phyloP scores from a whole-genome alignment of 1,140 invertebrate genomes.

The Scaptomyza graminum region DNA sequence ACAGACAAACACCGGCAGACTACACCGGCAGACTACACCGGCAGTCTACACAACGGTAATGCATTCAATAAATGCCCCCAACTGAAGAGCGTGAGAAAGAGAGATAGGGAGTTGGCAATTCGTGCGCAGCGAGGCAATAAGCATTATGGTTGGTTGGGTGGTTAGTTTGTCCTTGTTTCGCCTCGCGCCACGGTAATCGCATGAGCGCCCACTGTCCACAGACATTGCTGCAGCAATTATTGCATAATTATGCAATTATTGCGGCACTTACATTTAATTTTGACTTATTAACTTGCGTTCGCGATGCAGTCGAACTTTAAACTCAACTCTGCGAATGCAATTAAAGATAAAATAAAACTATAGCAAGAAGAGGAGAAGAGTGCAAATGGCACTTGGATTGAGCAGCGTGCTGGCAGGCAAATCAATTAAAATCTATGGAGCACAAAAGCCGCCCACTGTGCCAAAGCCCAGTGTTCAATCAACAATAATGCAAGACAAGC shows the following conservation, averaged over 20 bases:
- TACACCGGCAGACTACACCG: not conserved
- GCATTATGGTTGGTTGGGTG: conserved; percentile 5
- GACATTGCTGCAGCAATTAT: conserved; percentile 64
- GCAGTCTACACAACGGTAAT: conserved; percentile 7
- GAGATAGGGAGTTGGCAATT: not conserved
- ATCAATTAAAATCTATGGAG: conserved; percentile 75
- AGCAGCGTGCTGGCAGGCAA: conserved; percentile 35
- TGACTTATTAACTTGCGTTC: conserved; percentile 68
- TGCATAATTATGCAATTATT: conserved; percentile 61
- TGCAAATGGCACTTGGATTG: not conserved
- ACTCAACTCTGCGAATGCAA: conserved; percentile 19
- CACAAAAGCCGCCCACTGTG: conserved; percentile 63
- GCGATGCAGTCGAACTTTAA: conserved; percentile 22
- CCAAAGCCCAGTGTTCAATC: conserved; percentile 61
- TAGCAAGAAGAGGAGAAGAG: not conserved
- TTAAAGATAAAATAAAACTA: conserved; percentile 23
- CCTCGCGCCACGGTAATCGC: conserved; percentile 6
- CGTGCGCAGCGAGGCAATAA: conserved; percentile 4
- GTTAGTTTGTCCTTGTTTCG: conserved; percentile 2
- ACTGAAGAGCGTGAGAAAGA: not conserved
- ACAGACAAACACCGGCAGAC: not conserved
- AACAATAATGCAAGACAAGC: conserved; percentile 44
- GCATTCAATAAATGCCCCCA: conserved; percentile 31
- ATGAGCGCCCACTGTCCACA: conserved; percentile 16
- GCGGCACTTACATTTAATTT: conserved; percentile 72